Evolutionary conservation across 2,888 invertebrate genomes (phyloP), one percentile per base, ranked within the genome.

Genomic region (Drosophila seclusa): DNA sequence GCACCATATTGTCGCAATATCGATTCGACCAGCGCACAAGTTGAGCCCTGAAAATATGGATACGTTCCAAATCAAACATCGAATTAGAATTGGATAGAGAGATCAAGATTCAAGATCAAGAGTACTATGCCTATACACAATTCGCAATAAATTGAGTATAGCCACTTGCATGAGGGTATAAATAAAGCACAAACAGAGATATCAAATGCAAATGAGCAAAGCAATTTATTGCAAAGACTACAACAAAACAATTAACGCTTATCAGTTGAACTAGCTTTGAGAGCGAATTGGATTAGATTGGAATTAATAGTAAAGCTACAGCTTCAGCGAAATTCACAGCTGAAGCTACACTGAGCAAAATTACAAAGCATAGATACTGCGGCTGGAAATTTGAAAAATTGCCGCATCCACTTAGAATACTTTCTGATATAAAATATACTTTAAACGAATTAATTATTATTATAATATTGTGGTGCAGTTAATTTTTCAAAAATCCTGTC

Each of bases 1-100:
- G 95, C 95, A 3, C 98, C 98, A 91, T 97, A 96, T 31, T 95
- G 94, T 0, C 97, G 95, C 13, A 99, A 94, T 73, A 99, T 97
- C 0, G 96, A 95, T 92, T 99, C 99, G 78, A 96, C 95, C 93
- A 97, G 96, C 0, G 99, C 98, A 92, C 99, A 98, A 0, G 99
- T 98, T 24, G 98, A 98, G 29, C 97, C 98, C 95, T 95, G 5
- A 1, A 77, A 79, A n/a, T 18, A 78, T 1, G n/a, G 4, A n/a
- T n/a, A 40, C 40, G n/a, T 8, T 40, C 40, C 10, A 21, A 21
- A 13, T 11, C 21, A 21, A 42, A 21, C 11, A 21, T 6, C 1
- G 2, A 21, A 21, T 21, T 21, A 21, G n/a, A 10, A n/a, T 40
- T 2, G 21, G 2, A 21, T 42, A 11, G 21, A 42, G 4, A 16